Percentiles rank a stretch among this genome's conserved stretches.
phyloP scores from a whole-genome alignment of 2,888 invertebrate species.

The Cantharis rufa region DNA sequence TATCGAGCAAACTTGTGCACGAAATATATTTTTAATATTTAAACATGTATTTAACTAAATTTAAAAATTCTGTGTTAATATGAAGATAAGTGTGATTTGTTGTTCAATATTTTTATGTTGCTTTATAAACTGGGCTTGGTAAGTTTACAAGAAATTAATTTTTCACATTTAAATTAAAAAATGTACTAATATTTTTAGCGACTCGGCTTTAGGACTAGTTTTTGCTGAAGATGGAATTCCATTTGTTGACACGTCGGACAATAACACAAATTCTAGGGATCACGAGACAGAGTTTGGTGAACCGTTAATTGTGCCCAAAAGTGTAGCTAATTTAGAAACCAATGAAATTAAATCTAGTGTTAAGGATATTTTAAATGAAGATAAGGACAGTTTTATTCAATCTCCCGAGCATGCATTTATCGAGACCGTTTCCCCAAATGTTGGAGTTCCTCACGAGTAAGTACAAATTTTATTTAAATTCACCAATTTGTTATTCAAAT shows the following conservation, averaged over 20 bases:
- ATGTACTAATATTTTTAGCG: constrained; percentile 51
- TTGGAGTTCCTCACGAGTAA: constrained; percentile 63
- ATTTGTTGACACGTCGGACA: neutral
- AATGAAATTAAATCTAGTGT: constrained; percentile 39
- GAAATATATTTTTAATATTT: neutral
- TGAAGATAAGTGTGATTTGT: constrained; percentile 65
- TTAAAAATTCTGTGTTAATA: constrained; percentile 51
- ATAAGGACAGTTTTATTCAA: constrained; percentile 45
- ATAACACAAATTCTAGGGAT: constrained; percentile 18
- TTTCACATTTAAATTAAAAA: neutral
- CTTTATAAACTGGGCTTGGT: constrained; percentile 45
- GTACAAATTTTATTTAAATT: constrained; percentile 38
- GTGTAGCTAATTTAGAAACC: constrained; percentile 24
- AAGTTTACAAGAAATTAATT: constrained; percentile 25
- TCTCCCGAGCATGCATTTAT: constrained; percentile 58
- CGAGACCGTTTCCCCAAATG: constrained; percentile 60
- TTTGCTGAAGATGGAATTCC: constrained; percentile 58
- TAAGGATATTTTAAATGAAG: constrained; percentile 31
- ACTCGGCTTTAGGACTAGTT: constrained; percentile 63
- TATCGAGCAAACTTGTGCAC: constrained; percentile 5
- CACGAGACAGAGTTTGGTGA: constrained; percentile 13
- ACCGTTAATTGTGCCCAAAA: constrained; percentile 3
- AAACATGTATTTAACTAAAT: constrained; percentile 30
- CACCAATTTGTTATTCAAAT: neutral
- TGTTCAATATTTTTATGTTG: constrained; percentile 66